A percentile compares a stretch with the other conserved stretches of the same genome.
Evolutionary conservation across 2,797 vertebrate species (phyloP).

Genomic region (Enoplosus armatus): DNA sequence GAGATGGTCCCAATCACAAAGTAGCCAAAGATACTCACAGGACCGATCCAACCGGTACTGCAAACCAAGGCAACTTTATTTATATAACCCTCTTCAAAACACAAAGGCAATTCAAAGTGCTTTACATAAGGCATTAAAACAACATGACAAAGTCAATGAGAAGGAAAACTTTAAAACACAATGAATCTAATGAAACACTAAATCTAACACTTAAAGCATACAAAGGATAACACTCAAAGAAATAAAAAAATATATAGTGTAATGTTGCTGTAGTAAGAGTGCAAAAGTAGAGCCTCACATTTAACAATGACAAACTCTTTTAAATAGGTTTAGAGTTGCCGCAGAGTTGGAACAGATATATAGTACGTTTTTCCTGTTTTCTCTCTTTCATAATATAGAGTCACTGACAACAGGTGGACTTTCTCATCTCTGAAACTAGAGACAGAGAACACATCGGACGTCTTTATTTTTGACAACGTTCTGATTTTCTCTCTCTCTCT

Average conservation of each 20-base stretch:
- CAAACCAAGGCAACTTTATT: constrained; percentile 10
- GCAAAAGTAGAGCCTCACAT: background rate
- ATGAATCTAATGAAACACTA: accelerated
- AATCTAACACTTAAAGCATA: background rate
- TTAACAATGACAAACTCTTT: background rate
- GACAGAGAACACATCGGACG: too few species aligned
- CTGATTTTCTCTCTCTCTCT: background rate
- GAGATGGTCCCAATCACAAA: constrained; percentile 91
- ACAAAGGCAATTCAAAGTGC: background rate
- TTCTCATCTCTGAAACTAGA: too few species aligned
- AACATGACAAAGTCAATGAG: background rate
- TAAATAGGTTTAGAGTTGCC: background rate
- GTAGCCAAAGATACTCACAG: constrained; percentile 93
- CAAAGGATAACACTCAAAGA: background rate
- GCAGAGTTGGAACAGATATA: background rate
- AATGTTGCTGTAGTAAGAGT: background rate
- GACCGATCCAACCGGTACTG: constrained; percentile 97
- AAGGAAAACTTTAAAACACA: background rate
- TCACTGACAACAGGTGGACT: background rate
- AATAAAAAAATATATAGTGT: background rate
- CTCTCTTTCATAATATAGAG: background rate
- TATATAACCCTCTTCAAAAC: background rate
- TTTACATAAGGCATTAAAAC: background rate
- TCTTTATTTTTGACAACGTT: too few species aligned
- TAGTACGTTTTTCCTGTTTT: background rate